Conservation (phyloP, 2,113 vertebrate genomes). For the Ia io region DNA sequence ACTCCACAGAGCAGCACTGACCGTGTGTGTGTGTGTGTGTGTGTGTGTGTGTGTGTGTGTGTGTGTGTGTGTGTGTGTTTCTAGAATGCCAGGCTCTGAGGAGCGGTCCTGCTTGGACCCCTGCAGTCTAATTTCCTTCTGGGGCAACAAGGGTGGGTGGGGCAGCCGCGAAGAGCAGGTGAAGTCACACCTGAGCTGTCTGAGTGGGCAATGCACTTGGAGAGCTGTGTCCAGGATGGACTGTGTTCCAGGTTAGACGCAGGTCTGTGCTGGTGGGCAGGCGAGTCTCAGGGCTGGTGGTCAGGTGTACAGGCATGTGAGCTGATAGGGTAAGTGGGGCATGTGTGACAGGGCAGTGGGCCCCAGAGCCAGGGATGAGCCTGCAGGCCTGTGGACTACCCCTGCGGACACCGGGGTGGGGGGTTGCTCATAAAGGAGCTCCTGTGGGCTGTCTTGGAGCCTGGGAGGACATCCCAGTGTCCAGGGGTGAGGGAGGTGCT, state of each 20-base stretch:
- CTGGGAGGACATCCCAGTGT: not conserved
- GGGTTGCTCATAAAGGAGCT: not conserved
- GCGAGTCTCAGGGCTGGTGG: not conserved
- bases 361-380: not conserved
- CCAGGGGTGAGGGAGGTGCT: not conserved
- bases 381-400: not conserved
- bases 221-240: not conserved
- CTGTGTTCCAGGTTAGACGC: not conserved
- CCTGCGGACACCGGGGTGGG: not conserved
- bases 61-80: not conserved
- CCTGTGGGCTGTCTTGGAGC: not conserved
- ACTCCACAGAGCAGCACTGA: not conserved
- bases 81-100: not conserved
- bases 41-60: too few relatives aligned
- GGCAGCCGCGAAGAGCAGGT: accelerated
- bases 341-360: too few relatives aligned
- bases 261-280: accelerated
- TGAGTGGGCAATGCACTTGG: not conserved
- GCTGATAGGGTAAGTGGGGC: not conserved
- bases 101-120: not conserved
- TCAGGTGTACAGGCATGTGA: not conserved
- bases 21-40: too few relatives aligned
- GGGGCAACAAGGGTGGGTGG: not conserved
- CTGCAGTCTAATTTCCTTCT: not conserved
- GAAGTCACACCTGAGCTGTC: not conserved